These are phyloP conservation scores for Priocnemis perturbator DNA, from an alignment of 2,888 invertebrate species.

Conservation along the genomic window DNA sequence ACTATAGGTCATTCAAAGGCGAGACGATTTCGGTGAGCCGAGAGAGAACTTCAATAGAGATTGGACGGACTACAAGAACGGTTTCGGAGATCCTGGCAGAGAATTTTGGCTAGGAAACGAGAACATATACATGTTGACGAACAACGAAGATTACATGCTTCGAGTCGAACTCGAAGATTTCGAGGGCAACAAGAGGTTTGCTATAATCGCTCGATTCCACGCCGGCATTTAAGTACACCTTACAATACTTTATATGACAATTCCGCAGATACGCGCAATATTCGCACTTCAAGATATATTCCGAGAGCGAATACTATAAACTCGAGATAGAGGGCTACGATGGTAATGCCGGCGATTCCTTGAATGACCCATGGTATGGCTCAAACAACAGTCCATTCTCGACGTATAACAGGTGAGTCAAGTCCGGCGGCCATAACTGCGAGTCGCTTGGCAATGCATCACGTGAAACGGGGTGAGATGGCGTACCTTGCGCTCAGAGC, in stretches of 20 bases:
- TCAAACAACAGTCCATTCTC: constrained; percentile 96
- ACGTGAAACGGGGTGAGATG: no score
- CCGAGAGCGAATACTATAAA: constrained; percentile 93
- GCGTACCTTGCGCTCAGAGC: no score
- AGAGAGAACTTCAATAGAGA: constrained; percentile 94
- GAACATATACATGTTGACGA: constrained; percentile 94
- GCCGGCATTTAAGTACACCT: background rate
- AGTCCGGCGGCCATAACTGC: background rate
- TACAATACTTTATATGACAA: background rate
- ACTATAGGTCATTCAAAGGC: constrained; percentile 88
- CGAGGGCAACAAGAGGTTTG: constrained; percentile 92
- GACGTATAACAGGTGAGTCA: constrained; percentile 87
- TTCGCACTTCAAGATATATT: constrained; percentile 94
- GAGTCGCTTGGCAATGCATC: no score
- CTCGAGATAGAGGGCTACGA: constrained; percentile 94
- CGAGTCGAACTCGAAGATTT: constrained; percentile 94
- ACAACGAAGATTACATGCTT: constrained; percentile 92
- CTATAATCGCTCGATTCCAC: background rate
- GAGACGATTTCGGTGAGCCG: constrained; percentile 91
- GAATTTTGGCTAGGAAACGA: constrained; percentile 96
- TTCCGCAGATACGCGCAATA: constrained; percentile 88
- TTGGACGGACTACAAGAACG: constrained; percentile 95
- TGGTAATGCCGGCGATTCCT: constrained; percentile 92
- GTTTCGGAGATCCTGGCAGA: constrained; percentile 92
- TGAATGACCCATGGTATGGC: constrained; percentile 96